phyloP scores from a whole-genome alignment of 2,113 vertebrate species.

The Turnix velox region DNA sequence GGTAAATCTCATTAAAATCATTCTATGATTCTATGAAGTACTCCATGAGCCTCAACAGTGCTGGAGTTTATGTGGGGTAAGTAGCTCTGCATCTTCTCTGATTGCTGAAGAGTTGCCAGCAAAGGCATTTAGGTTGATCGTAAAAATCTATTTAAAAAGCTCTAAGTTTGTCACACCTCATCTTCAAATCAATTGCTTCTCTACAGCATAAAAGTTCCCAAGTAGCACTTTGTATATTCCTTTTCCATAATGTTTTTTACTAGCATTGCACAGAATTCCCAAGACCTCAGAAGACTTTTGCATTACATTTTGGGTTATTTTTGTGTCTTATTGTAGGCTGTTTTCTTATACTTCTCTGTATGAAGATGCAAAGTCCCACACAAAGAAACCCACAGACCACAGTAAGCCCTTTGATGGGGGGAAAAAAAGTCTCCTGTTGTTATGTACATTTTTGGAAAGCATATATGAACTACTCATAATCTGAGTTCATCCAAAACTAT shows the following conservation, averaged over 20 bases:
- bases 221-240: background rate
- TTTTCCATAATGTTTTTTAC: background rate
- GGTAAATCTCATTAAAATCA: background rate
- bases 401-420: conserved; percentile 38
- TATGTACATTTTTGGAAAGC: conserved; percentile 34
- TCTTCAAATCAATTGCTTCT: background rate
- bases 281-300: background rate
- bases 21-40: too few species aligned
- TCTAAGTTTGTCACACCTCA: background rate
- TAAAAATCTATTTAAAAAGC: background rate
- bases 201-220: background rate
- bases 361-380: conserved; percentile 53
- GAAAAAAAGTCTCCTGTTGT: background rate
- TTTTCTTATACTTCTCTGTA: conserved; percentile 49
- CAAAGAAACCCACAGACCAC: conserved; percentile 66
- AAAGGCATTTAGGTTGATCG: background rate
- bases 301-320: conserved; percentile 38
- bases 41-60: background rate
- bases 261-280: background rate
- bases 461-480: background rate
- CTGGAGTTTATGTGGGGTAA: background rate
- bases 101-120: background rate
- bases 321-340: conserved; percentile 30
- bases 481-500: conserved; percentile 38
- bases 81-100: background rate